Percentiles rank a stretch among this genome's conserved stretches.
These are phyloP conservation scores for Pterobdella sp. DNA, from an alignment of 2,888 invertebrate species.

Conservation along the genomic window DNA sequence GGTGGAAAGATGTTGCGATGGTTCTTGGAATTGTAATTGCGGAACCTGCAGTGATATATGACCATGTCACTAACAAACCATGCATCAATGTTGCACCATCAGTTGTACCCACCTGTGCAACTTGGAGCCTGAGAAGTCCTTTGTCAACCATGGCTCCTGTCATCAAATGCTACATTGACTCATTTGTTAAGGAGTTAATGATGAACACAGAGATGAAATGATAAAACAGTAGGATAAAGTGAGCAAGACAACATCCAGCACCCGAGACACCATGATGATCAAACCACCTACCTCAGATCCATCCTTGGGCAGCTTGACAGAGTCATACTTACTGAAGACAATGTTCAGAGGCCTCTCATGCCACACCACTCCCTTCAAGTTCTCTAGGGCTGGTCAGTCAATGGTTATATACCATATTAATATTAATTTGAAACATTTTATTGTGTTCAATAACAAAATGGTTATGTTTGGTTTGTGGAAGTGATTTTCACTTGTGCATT, in stretches of 20 bases:
- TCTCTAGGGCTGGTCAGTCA: constrained; percentile 9
- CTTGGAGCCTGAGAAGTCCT: constrained; percentile 25
- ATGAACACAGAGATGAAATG: too few species aligned
- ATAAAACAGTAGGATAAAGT: too few species aligned
- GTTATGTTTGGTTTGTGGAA: neutral
- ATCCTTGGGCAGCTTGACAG: constrained; percentile 24
- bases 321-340: constrained; percentile 5
- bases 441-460: neutral
- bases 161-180: neutral
- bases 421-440: neutral
- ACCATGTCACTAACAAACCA: too few species aligned
- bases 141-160: constrained; percentile 26
- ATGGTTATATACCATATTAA: neutral
- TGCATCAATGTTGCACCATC: neutral
- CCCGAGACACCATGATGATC: neutral
- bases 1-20: constrained; percentile 99
- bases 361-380: constrained; percentile 21
- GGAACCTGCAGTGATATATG: constrained; percentile 99
- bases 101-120: neutral
- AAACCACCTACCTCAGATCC: constrained; percentile 11
- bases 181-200: too few species aligned
- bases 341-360: constrained; percentile 22
- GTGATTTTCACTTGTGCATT: neutral
- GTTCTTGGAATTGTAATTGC: constrained; percentile 98
- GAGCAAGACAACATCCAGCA: too few species aligned